A percentile compares a stretch with the other conserved stretches of the same genome.
Evolutionary conservation across 2,797 vertebrate species (phyloP).

Genomic region (Chromobotia macracanthus): DNA sequence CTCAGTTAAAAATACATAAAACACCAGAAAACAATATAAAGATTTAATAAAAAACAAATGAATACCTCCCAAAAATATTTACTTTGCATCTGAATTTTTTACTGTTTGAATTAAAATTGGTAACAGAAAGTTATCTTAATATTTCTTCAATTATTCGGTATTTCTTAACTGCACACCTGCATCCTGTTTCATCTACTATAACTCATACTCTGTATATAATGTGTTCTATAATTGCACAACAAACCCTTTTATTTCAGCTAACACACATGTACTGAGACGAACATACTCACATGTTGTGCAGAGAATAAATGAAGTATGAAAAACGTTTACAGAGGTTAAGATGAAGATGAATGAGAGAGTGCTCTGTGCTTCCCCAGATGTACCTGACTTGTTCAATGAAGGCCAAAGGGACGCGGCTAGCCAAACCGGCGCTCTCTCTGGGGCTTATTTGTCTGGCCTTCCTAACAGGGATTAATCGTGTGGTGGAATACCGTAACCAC

Average conservation of each 20-base stretch:
- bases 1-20: no score
- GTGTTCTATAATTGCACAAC: neutral
- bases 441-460: slow-evolving; percentile 88
- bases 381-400: slow-evolving; percentile 89
- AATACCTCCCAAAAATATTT: no score
- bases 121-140: neutral
- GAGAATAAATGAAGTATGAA: slow-evolving; percentile 32
- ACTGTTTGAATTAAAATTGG: neutral
- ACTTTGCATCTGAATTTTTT: no score
- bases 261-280: neutral
- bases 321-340: slow-evolving; percentile 14
- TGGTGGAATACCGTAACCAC: slow-evolving; percentile 93
- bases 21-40: no score
- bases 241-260: neutral
- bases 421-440: slow-evolving; percentile 87
- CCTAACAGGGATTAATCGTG: slow-evolving; percentile 91
- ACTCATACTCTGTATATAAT: neutral
- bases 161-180: neutral
- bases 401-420: slow-evolving; percentile 84
- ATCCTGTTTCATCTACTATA: neutral
- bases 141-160: neutral
- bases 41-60: no score
- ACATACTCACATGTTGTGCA: neutral
- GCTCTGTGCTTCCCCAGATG: slow-evolving; percentile 77
- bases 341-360: slow-evolving; percentile 18